phyloP scores from a whole-genome alignment of 2,888 invertebrate species.

The Thymelicus lineola region DNA sequence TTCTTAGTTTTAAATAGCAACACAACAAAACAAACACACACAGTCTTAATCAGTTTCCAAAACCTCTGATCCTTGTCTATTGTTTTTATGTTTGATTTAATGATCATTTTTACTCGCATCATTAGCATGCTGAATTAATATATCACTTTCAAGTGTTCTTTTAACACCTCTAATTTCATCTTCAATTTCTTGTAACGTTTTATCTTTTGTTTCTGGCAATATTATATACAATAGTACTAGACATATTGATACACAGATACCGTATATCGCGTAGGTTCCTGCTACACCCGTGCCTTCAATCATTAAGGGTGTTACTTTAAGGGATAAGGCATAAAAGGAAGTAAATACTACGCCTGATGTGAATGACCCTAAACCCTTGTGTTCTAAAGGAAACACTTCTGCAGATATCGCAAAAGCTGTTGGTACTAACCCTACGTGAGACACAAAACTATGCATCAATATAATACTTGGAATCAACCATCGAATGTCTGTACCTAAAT shows the following conservation, averaged over 20 bases:
- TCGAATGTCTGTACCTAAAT: slow-evolving; percentile 28
- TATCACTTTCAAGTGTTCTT: slow-evolving; percentile 13
- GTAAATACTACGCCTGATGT: slow-evolving; percentile 53
- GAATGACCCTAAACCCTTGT: slow-evolving; percentile 53
- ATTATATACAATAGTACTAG: slow-evolving; percentile 50
- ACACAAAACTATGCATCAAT: slow-evolving; percentile 50
- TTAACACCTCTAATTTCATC: slow-evolving; percentile 50
- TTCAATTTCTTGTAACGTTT: slow-evolving; percentile 57
- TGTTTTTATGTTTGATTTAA: no score
- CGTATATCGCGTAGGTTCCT: slow-evolving; percentile 53
- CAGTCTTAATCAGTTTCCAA: no score
- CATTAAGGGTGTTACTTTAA: slow-evolving; percentile 57
- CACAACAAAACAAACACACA: no score
- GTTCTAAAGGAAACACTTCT: slow-evolving; percentile 59
- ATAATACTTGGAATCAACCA: slow-evolving; percentile 53
- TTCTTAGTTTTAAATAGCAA: no score
- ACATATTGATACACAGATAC: slow-evolving; percentile 46
- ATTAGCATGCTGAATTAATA: neutral
- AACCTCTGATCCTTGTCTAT: no score
- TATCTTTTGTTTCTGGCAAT: slow-evolving; percentile 60
- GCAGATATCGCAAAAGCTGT: slow-evolving; percentile 50
- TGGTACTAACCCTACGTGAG: slow-evolving; percentile 52
- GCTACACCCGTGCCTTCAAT: slow-evolving; percentile 50
- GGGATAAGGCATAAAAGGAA: slow-evolving; percentile 47
- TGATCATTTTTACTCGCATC: no score